Conservation (phyloP, 2,797 vertebrate genomes). For the Mallotus villosus region DNA sequence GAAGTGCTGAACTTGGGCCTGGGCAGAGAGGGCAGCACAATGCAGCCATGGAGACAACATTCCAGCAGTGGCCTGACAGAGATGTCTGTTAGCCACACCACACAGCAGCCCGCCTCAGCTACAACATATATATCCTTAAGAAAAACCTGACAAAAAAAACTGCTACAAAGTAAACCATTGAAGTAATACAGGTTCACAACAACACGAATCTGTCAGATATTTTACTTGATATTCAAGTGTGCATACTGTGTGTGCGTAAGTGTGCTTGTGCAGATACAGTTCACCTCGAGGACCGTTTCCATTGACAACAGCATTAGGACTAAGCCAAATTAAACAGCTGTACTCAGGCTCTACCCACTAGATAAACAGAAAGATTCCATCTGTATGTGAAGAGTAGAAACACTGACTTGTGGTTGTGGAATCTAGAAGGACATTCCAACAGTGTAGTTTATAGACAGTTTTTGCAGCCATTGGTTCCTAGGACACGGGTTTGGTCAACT, state of each 20-base stretch:
- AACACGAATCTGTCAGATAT: no score
- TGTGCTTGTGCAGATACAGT: background rate
- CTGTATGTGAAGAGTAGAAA: background rate
- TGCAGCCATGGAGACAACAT: conserved; percentile 14
- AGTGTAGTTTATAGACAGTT: background rate
- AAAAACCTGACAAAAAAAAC: background rate
- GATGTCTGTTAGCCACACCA: background rate
- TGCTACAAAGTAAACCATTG: background rate
- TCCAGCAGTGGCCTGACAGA: conserved; percentile 11
- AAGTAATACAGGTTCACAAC: background rate
- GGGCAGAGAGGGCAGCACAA: conserved; percentile 10
- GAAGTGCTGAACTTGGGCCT: background rate
- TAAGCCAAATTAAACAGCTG: conserved; percentile 34
- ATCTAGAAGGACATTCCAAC: background rate
- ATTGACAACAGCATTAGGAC: background rate
- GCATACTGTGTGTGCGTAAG: background rate
- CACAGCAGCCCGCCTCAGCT: background rate
- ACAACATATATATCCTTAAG: no score
- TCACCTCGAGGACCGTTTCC: conserved; percentile 22
- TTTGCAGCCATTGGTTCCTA: no score
- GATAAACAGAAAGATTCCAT: background rate
- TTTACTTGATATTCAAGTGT: background rate
- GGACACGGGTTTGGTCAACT: background rate
- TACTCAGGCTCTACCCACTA: background rate
- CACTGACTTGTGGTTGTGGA: background rate